phyloP scores from a whole-genome alignment of 2,113 vertebrate species.

The Tricholaema leucomelas region DNA sequence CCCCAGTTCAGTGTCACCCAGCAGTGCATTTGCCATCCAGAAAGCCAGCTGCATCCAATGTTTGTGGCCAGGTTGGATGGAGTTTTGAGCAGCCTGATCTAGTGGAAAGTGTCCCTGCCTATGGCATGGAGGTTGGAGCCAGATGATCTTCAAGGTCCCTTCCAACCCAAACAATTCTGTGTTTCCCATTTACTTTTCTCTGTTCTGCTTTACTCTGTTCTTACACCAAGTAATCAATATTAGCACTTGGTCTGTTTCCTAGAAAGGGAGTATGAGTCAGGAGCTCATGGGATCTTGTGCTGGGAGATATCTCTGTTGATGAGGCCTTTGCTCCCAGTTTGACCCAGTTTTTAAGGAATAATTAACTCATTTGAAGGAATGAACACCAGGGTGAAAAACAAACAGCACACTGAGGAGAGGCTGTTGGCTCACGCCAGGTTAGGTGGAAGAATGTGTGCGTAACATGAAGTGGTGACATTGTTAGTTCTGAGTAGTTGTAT shows the following conservation, averaged over 20 bases:
- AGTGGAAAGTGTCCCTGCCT: not conserved
- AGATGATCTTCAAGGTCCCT: not conserved
- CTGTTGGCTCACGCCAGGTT: not conserved
- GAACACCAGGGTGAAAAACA: not conserved
- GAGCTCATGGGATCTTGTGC: not conserved
- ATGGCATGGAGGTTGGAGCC: not conserved
- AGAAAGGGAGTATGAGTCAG: not conserved
- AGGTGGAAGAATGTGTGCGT: not conserved
- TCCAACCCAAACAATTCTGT: not conserved
- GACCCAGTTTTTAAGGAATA: not conserved
- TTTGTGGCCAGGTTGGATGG: not conserved
- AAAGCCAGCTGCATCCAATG: not conserved
- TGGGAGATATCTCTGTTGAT: not conserved
- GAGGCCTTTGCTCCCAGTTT: not conserved
- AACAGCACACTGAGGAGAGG: not conserved
- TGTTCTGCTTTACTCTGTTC: not conserved
- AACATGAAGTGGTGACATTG: not conserved
- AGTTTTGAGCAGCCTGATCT: not conserved
- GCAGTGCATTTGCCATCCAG: not conserved
- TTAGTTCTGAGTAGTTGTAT: not conserved
- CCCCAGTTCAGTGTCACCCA: not conserved
- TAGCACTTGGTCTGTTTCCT: not conserved
- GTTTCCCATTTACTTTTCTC: not conserved
- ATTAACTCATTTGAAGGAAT: no score
- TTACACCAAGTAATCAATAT: not conserved